These are phyloP conservation scores for Lumbricus terrestris DNA, from an alignment of 2,888 invertebrate species.

Conservation along the genomic window DNA sequence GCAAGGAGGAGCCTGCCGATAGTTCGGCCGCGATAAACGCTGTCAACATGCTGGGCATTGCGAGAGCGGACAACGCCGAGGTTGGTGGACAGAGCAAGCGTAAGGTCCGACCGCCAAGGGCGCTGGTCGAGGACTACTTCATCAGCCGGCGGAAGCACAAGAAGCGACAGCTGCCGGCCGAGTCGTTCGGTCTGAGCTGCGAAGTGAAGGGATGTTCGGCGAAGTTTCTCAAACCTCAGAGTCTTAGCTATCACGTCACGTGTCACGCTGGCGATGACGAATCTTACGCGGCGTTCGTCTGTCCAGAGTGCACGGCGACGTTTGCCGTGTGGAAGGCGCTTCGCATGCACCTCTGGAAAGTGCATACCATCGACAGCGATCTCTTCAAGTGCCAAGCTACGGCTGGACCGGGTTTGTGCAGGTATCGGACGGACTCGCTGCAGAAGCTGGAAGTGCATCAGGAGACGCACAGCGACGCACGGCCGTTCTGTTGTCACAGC, in stretches of 20 bases:
- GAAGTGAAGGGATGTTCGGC: slow-evolving; percentile 23
- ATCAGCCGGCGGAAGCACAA: not conserved
- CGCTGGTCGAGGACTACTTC: slow-evolving; percentile 15
- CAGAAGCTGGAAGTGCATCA: slow-evolving; percentile 61
- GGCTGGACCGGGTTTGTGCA: not conserved
- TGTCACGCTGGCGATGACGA: slow-evolving; percentile 63
- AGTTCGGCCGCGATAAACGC: not conserved
- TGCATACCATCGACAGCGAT: slow-evolving; percentile 77
- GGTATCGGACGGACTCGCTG: slow-evolving; percentile 56
- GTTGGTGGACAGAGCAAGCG: slow-evolving; percentile 24
- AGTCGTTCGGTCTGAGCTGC: slow-evolving; percentile 17
- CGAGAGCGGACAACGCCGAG: not conserved
- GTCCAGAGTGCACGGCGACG: not conserved
- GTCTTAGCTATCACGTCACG: slow-evolving; percentile 68
- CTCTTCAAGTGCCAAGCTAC: slow-evolving; percentile 68
- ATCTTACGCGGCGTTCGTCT: not conserved
- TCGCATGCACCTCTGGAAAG: slow-evolving; percentile 71
- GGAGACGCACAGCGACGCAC: slow-evolving; percentile 64
- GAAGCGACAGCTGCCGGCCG: not conserved
- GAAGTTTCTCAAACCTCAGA: slow-evolving; percentile 65
- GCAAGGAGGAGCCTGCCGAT: not conserved
- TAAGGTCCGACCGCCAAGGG: slow-evolving; percentile 24
- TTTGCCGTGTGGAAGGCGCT: slow-evolving; percentile 67
- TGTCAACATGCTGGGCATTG: slow-evolving; percentile 10
- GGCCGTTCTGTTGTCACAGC: slow-evolving; percentile 53